These are phyloP conservation scores for Rana temporaria DNA, from an alignment of 2,113 vertebrate genomes.

Conservation along the genomic window DNA sequence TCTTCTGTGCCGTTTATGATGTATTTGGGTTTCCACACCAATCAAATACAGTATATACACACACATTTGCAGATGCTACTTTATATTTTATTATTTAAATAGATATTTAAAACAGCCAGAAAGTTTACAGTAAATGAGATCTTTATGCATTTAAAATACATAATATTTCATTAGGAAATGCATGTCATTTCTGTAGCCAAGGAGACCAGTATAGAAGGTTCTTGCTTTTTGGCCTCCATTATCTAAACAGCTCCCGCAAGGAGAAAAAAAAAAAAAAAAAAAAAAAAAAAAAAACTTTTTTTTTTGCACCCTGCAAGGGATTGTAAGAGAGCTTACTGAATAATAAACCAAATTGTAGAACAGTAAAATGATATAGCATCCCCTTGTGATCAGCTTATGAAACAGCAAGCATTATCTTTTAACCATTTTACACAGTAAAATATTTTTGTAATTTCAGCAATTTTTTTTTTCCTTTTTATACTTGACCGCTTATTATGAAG, in stretches of 20 bases:
- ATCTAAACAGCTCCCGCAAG: too few relatives aligned
- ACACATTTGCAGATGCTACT: too few relatives aligned
- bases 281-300: too few relatives aligned
- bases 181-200: not conserved
- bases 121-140: not conserved
- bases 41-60: too few relatives aligned
- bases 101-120: not conserved
- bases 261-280: not conserved
- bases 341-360: not conserved
- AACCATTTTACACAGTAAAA: slow-evolving; percentile 4
- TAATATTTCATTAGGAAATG: slow-evolving; percentile 13
- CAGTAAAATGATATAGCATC: slow-evolving; percentile 6
- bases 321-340: not conserved
- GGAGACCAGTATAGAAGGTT: not conserved
- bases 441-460: not conserved
- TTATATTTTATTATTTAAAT: not conserved
- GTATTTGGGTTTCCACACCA: too few relatives aligned
- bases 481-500: not conserved
- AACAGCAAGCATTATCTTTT: too few relatives aligned
- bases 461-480: not conserved
- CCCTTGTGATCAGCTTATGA: not conserved
- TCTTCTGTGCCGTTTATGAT: too few relatives aligned
- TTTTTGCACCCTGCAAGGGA: not conserved
- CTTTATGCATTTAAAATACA: slow-evolving; percentile 3
- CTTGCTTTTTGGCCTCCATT: not conserved